Conservation (phyloP, 2,888 invertebrate genomes). For the Deilephila elpenor region DNA sequence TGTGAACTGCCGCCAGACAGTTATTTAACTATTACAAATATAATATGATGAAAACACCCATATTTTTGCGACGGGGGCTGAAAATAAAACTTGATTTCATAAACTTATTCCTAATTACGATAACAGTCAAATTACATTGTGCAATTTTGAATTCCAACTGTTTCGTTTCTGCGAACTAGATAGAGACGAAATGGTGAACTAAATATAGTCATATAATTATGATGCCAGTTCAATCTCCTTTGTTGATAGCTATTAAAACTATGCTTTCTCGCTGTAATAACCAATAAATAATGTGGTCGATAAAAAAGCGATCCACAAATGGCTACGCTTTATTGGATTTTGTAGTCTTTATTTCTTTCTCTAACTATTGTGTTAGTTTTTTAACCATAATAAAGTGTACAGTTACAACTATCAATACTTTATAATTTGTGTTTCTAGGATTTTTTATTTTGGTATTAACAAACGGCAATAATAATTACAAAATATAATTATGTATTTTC, state of each 20-base stretch:
- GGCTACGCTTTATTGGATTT: conserved; percentile 15
- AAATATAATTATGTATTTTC: not conserved
- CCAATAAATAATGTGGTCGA: conserved; percentile 20
- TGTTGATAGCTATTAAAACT: conserved; percentile 13
- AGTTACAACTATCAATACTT: not conserved
- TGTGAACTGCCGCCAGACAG: no score
- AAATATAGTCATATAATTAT: conserved; percentile 31
- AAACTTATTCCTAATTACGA: not conserved
- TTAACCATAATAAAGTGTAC: conserved; percentile 9
- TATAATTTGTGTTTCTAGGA: not conserved
- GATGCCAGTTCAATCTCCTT: conserved; percentile 14
- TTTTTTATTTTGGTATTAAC: not conserved
- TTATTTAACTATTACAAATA: no score
- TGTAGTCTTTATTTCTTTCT: conserved; percentile 18
- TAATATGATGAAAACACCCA: no score
- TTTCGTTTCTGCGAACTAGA: not conserved
- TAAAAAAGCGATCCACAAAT: conserved; percentile 19
- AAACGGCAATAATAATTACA: not conserved
- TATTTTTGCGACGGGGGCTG: no score
- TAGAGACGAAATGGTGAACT: conserved; percentile 4
- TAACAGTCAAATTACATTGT: not conserved
- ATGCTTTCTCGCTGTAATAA: conserved; percentile 16
- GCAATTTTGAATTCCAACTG: not conserved
- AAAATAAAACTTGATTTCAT: not conserved
- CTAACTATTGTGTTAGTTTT: not conserved